A percentile compares a stretch with the other conserved stretches of the same genome.
These are phyloP conservation scores for Tetraodon nigroviridis DNA, from an alignment of 2,113 vertebrate species.

Conservation along the genomic window DNA sequence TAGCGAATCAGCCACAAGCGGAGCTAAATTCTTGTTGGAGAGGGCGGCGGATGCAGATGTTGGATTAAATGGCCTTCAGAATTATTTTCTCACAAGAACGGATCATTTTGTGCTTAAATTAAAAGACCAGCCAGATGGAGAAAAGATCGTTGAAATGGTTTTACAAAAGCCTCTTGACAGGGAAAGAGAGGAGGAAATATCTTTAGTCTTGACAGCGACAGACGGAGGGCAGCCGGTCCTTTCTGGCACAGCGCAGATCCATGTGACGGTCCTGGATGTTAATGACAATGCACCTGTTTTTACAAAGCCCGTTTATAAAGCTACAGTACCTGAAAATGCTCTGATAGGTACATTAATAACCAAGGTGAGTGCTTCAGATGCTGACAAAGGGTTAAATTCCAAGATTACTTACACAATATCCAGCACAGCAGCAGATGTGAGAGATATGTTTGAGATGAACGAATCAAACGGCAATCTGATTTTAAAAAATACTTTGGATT, in stretches of 20 bases:
- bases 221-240: slow-evolving; percentile 70
- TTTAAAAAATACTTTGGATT: slow-evolving; percentile 52
- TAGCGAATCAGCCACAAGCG: slow-evolving; percentile 32
- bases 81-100: slow-evolving; percentile 47
- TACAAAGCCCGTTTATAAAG: slow-evolving; percentile 62
- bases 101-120: slow-evolving; percentile 65
- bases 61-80: slow-evolving; percentile 60
- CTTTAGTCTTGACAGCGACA: slow-evolving; percentile 56
- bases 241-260: slow-evolving; percentile 61
- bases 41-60: slow-evolving; percentile 66
- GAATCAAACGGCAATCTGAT: slow-evolving; percentile 64
- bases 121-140: slow-evolving; percentile 37
- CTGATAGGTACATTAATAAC: slow-evolving; percentile 47
- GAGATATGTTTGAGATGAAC: slow-evolving; percentile 66
- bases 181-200: slow-evolving; percentile 53
- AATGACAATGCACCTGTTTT: slow-evolving; percentile 72
- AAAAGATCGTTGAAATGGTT: slow-evolving; percentile 58
- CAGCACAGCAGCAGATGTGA: slow-evolving; percentile 23
- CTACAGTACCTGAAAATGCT: slow-evolving; percentile 52
- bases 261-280: slow-evolving; percentile 61
- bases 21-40: slow-evolving; percentile 45
- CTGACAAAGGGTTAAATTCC: slow-evolving; percentile 59
- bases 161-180: slow-evolving; percentile 65
- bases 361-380: slow-evolving; percentile 57
- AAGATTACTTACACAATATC: slow-evolving; percentile 55